Percentiles rank a stretch among this genome's conserved stretches.
phyloP scores from a whole-genome alignment of 2,888 invertebrate genomes.

The Pemphredon lugubris region DNA sequence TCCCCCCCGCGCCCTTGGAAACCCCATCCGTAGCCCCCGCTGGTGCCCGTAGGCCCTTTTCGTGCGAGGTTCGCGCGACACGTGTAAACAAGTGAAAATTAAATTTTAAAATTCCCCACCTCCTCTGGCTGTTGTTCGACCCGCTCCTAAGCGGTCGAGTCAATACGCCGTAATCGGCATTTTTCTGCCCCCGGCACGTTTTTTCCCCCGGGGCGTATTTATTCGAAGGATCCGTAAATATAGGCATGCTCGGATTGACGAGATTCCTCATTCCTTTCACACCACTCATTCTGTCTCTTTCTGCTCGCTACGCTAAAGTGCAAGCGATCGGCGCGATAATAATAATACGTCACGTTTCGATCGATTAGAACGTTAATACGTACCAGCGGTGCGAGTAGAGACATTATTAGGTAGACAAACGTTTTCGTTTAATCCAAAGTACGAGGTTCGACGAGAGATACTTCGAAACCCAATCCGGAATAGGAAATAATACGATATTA shows the following conservation, averaged over 20 bases:
- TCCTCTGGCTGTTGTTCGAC: conserved; percentile 13
- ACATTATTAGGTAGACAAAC: too few species aligned
- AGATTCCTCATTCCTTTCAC: conserved; percentile 28
- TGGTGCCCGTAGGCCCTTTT: conserved; percentile 36
- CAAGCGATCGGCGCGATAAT: too few species aligned
- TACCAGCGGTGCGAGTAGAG: too few species aligned
- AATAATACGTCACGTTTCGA: too few species aligned
- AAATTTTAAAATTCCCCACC: conserved; percentile 50
- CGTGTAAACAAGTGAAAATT: conserved; percentile 61
- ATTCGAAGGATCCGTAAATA: conserved; percentile 34
- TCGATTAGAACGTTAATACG: too few species aligned
- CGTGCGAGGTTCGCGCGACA: conserved; percentile 12
- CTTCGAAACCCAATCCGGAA: too few species aligned
- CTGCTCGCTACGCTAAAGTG: too few species aligned
- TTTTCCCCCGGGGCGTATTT: conserved; percentile 35
- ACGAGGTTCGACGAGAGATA: too few species aligned
- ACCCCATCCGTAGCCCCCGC: conserved; percentile 21
- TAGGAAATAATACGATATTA: too few species aligned
- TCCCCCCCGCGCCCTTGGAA: conserved; percentile 41
- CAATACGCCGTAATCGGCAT: conserved; percentile 50
- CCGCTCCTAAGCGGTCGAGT: conserved; percentile 37
- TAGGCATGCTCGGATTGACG: conserved; percentile 41
- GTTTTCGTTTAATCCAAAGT: too few species aligned
- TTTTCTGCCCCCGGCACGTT: conserved; percentile 36
- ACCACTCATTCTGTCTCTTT: too few species aligned